Conservation (phyloP, 2,888 invertebrate species). For the Plagodis dolabraria region DNA sequence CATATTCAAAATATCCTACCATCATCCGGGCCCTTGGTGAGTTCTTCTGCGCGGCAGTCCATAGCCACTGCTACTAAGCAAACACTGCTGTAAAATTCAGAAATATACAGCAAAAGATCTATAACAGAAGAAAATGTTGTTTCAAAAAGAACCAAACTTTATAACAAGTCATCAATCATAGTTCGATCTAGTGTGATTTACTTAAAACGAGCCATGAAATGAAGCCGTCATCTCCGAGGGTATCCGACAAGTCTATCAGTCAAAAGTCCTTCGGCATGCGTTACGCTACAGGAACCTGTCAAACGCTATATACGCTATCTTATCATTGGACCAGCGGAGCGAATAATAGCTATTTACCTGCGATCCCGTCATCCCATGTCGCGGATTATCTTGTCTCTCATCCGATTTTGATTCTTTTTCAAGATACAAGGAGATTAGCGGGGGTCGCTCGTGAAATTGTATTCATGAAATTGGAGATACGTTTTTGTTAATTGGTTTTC, state of each 20-base stretch:
- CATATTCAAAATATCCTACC: too few relatives aligned
- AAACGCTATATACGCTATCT: slow-evolving; percentile 78
- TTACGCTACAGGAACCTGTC: slow-evolving; percentile 57
- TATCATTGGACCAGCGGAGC: slow-evolving; percentile 67
- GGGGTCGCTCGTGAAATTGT: slow-evolving; percentile 41
- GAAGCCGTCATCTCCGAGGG: slow-evolving; percentile 63
- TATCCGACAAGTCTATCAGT: slow-evolving; percentile 69
- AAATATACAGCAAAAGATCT: too few relatives aligned
- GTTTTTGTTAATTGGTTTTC: slow-evolving; percentile 1
- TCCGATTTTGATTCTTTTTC: slow-evolving; percentile 70
- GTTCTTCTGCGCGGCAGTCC: too few relatives aligned
- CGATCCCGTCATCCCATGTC: slow-evolving; percentile 49
- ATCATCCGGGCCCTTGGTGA: too few relatives aligned
- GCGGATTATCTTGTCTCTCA: slow-evolving; percentile 67
- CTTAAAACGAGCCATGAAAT: slow-evolving; percentile 71
- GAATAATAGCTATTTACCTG: slow-evolving; percentile 83
- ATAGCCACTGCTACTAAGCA: too few relatives aligned
- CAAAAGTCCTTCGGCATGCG: slow-evolving; percentile 53
- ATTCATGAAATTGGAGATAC: slow-evolving; percentile 10
- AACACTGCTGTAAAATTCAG: too few relatives aligned
- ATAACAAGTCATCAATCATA: slow-evolving; percentile 46
- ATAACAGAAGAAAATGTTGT: too few relatives aligned
- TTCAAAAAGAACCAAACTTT: neutral
- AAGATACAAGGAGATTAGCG: slow-evolving; percentile 62
- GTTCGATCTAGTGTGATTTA: slow-evolving; percentile 55